phyloP scores from a whole-genome alignment of 1,140 invertebrate genomes.

The Gonioctena quinquepunctata region DNA sequence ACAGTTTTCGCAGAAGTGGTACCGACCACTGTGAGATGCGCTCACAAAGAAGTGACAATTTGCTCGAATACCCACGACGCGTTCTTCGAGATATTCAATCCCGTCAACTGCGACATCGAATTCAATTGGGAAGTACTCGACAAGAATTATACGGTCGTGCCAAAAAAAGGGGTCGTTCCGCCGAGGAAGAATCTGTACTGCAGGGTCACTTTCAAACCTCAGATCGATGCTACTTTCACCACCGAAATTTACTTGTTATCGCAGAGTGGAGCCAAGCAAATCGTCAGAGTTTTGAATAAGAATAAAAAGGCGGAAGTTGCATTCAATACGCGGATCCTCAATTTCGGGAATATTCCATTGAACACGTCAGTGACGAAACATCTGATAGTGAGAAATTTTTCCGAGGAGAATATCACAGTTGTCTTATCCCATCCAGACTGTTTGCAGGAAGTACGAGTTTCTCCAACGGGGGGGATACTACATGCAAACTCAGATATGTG shows the following conservation, averaged over 20 bases:
- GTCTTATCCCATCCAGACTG: conserved; percentile 10
- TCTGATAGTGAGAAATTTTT: conserved; percentile 27
- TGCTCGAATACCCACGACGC: conserved; percentile 9
- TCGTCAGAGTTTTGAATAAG: conserved; percentile 20
- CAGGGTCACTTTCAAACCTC: conserved; percentile 25
- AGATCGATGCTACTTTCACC: conserved; percentile 3
- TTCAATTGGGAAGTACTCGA: conserved; percentile 29
- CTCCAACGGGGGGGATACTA: conserved; percentile 22
- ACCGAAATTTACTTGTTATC: conserved; percentile 34
- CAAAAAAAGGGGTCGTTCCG: conserved; percentile 22
- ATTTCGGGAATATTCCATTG: conserved; percentile 30
- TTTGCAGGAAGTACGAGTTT: conserved; percentile 24
- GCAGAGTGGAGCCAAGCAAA: conserved; percentile 32
- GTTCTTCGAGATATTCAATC: conserved; percentile 34
- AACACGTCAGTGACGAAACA: conserved; percentile 25
- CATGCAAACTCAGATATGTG: conserved; percentile 21
- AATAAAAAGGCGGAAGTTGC: conserved; percentile 14
- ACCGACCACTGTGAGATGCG: conserved; percentile 24
- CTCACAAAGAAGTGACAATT: conserved; percentile 20
- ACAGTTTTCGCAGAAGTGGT: conserved; percentile 35
- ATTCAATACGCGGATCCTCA: conserved; percentile 22
- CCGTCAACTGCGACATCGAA: conserved; percentile 31
- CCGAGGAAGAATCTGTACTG: conserved; percentile 25
- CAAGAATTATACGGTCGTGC: conserved; percentile 24
- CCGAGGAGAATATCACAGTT: conserved; percentile 16